Base-by-base conservation (phyloP, 2,113 vertebrate species). In the Ctenomys sociabilis region DNA sequence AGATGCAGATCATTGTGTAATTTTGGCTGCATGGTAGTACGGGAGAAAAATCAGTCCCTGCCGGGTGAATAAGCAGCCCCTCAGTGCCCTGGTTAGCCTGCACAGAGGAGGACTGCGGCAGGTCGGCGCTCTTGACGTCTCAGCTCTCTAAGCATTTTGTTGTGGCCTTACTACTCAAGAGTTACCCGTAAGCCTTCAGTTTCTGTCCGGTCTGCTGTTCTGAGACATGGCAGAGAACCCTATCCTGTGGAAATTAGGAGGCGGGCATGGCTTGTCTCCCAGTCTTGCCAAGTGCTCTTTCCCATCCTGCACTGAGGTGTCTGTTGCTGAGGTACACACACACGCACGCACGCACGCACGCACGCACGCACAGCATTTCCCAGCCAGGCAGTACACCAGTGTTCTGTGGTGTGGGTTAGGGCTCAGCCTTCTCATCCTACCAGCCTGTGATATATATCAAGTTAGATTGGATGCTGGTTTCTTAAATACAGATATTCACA, bases 31-130 rank as follows among this genome's bases (percentile, higher is more conserved):
- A 3, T 26, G 30, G 14, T 59, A 16, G 86, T 3, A 12, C 2
- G 49, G 80, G 21, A 49, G 22, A 45, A 88, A 80, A 80, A 45
- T 52, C 13, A 1, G 4, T 54, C 13, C 66, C 54, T 61, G 37
- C n/a, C 0, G 0, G 5, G 28, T 16, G 52, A 40, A 12, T 17
- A 4, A 57, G 14, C 14, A 3, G 70, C 3, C 57, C n/a, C 32
- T 0, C 35, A n/a, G 54, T 45, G 30, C 1, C 17, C 45, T 8
- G 35, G 24, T 3, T 1, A 22, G 75, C 22, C 37, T 37, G 35
- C 21, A 0, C 0, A 43, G 17, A 10, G 30, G 14, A 40, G 52
- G 6, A 0, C 4, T 17, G 24, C 7, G 3, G 2, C 61, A n/a
- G 66, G 30, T 7, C 22, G 80, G 21, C n/a, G 30, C 81, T 14